Base-by-base conservation (phyloP, 2,888 invertebrate genomes). In the Pogonocherus hispidulus region DNA sequence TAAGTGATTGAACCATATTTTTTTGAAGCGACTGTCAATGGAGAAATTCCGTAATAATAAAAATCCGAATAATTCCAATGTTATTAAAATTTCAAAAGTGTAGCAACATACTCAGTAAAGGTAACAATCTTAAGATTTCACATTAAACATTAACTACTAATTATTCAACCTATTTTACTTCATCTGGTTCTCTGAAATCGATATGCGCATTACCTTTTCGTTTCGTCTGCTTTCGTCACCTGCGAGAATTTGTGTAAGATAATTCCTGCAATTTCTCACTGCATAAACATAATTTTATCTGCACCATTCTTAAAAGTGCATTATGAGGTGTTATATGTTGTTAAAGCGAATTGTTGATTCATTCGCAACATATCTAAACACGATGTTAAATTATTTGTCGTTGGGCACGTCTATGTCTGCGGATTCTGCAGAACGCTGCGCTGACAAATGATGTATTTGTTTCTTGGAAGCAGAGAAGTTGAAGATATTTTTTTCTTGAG, bases 381-480 rank as follows among this genome's bases (percentile, higher is more conserved):
- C 47, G 44, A 47, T 47, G 47, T 59, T n/a, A 35, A 47, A 47
- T 46, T 59, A 47, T 59, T 59, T 59, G 32, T 16, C 14, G 32
- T n/a, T 32, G 16, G 32, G 18, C 46, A 59, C 47, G 47, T 59
- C 20, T 56, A 19, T n/a, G 22, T 11, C 18, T n/a, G 27, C 20
- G 59, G 47, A 59, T 59, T 59, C 59, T 47, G 32, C 8, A 32
- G 59, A 59, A 59, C 47, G 59, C 59, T 59, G n/a, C 32, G 47
- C 32, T 18, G 3, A 20, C 59, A 35, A 27, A 59, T 11, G 22
- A 49, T 47, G 14, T 32, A 8, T 19, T 47, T 19, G n/a, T 32
- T 59, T 59, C 59, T 35, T 49, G 59, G 59, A 59, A 47, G 32
- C n/a, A 1, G 19, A 14, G 11, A 47, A 35, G 32, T 23, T 46